These are phyloP conservation scores for Drosophila borealis DNA, from an alignment of 2,888 invertebrate genomes.

Conservation along the genomic window DNA sequence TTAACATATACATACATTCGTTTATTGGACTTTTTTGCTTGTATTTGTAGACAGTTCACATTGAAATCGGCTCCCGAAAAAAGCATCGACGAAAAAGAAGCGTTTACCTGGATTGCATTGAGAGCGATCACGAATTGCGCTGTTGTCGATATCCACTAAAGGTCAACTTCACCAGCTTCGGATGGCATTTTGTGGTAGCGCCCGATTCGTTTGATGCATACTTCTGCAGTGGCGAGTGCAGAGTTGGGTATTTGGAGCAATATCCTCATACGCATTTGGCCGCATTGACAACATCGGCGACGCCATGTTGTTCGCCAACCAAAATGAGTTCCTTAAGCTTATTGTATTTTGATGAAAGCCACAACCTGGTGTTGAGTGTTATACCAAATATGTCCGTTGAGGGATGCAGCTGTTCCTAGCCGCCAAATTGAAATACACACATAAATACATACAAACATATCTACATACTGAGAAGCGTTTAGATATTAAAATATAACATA, in stretches of 20 bases:
- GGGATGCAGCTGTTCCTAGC: conserved; percentile 95
- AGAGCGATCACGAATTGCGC: conserved; percentile 89
- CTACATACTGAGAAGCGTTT: conserved; percentile 19
- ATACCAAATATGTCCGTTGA: conserved; percentile 98
- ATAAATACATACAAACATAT: conserved; percentile 2
- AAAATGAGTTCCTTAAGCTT: conserved; percentile 95
- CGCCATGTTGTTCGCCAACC: conserved; percentile 96
- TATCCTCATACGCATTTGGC: conserved; percentile 95
- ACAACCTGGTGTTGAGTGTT: conserved; percentile 94
- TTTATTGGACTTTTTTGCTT: background rate
- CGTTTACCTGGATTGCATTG: conserved; percentile 93
- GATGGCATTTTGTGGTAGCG: conserved; percentile 99
- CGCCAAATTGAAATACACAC: conserved; percentile 3
- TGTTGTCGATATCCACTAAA: conserved; percentile 97
- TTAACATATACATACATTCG: conserved; percentile 23
- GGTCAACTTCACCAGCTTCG: conserved; percentile 94
- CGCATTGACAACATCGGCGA: conserved; percentile 92
- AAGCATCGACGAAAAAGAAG: conserved; percentile 89
- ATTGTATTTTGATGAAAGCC: conserved; percentile 95
- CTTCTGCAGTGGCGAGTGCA: conserved; percentile 98
- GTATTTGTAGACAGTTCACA: conserved; percentile 81
- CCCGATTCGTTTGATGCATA: conserved; percentile 97
- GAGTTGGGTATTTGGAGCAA: conserved; percentile 93
- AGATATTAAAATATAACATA: conserved; percentile 21
- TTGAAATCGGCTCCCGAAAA: conserved; percentile 82